Evolutionary conservation across 1,140 invertebrate species (phyloP), one percentile per base, ranked within the genome.

Genomic region (Zaprionus taronus): DNA sequence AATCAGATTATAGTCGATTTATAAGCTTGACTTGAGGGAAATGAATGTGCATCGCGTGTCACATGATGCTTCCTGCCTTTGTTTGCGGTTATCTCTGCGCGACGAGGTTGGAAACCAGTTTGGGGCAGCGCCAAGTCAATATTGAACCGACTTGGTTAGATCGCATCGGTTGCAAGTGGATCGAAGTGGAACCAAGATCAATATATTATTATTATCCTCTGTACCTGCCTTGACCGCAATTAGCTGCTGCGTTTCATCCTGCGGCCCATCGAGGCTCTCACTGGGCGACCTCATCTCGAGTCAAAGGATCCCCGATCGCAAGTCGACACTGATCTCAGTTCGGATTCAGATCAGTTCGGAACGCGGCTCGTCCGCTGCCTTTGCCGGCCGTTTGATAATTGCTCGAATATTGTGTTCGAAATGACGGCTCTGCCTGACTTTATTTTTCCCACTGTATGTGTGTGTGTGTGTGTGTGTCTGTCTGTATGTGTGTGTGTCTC

Each of bases 161-260:
- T 60, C 22, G 31, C 49, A 14, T 26, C 14, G 31, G 28, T 53
- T 72, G 12, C 34, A 38, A 6, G 3, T 51, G 3, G n/a, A 17
- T 24, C 47, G 20, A 9, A 49, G 44, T 49, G 47, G 47, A 49
- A 20, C 9, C 7, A 3, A 11, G 17, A 24, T 20, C 4, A 11
- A 14, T 5, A 12, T 51, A 11, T 7, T 22, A 12, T 49, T 17
- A 22, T 20, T 63, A 22, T 24, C 58, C 62, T 17, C 20, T 66
- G 83, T 86, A 85, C 83, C 83, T 85, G 83, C 83, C 83, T 86
- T 66, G 56, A 69, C 75, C 81, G 65, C 72, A 56, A 36, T 69
- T 58, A 68, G 49, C 58, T n/a, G 26, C 36, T 38, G 5, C 20
- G n/a, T 17, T 11, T 63, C 72, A 14, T 63, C 55, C 60, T 57